Evolutionary conservation across 2,888 invertebrate genomes (phyloP).

Genomic region (Philereme vetulata): DNA sequence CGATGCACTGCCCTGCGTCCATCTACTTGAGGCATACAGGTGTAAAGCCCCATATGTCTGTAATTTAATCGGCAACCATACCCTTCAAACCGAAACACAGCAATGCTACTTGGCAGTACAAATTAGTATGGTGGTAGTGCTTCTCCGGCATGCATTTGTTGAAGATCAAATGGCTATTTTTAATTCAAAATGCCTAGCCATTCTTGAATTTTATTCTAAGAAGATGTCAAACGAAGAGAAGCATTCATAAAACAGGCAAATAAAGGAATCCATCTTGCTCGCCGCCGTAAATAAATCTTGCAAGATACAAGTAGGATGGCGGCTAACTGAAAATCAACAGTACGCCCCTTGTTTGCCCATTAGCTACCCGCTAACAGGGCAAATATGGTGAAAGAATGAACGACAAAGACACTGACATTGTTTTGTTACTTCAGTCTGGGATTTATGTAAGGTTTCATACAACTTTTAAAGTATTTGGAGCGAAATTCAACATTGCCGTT

Average conservation of each 20-base stretch:
- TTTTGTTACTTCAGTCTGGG: conserved; percentile 48
- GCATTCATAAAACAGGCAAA: conserved; percentile 36
- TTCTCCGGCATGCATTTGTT: too few relatives aligned
- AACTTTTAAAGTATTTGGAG: conserved; percentile 19
- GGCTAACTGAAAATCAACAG: conserved; percentile 80
- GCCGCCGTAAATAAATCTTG: conserved; percentile 71
- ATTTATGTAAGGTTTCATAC: conserved; percentile 36
- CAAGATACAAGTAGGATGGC: conserved; percentile 66
- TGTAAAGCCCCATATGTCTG: too few relatives aligned
- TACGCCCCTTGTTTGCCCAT: conserved; percentile 80
- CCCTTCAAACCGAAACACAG: too few relatives aligned
- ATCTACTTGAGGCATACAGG: too few relatives aligned
- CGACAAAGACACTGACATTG: conserved; percentile 50
- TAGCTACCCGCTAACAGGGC: conserved; percentile 74
- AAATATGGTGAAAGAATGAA: conserved; percentile 65
- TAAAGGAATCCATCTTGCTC: conserved; percentile 47
- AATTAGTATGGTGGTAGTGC: too few relatives aligned
- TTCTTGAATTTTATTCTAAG: conserved; percentile 10
- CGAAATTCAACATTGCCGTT: conserved; percentile 18
- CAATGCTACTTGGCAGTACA: too few relatives aligned
- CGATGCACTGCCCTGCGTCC: too few relatives aligned
- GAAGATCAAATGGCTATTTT: not conserved
- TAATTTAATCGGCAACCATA: too few relatives aligned
- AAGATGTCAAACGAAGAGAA: conserved; percentile 16
- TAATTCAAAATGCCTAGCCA: not conserved